Evolutionary conservation across 2,113 vertebrate genomes (phyloP).

Genomic region (Smithornis capensis): DNA sequence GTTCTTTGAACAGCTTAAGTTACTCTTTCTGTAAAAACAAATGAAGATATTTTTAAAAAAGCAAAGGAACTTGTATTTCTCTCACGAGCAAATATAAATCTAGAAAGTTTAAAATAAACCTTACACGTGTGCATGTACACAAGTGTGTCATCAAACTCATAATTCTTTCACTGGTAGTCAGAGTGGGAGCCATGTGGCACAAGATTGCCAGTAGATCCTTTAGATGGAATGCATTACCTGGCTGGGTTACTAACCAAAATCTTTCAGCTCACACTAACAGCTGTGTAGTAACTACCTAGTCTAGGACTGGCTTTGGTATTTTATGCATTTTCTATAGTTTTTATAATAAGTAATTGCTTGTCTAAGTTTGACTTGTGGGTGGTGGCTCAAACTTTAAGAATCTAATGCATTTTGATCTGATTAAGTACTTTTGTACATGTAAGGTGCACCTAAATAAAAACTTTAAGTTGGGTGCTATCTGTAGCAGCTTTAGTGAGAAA

Average conservation of each 20-base stretch:
- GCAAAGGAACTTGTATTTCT: not conserved
- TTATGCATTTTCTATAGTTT: not conserved
- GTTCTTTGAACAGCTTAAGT: not conserved
- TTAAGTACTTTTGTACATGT: not conserved
- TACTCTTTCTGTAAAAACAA: not conserved
- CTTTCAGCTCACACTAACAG: not conserved
- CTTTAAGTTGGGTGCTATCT: not conserved
- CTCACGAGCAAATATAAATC: not conserved
- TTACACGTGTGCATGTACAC: not conserved
- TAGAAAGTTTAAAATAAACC: not conserved
- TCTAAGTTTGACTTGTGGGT: not conserved
- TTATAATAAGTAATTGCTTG: not conserved
- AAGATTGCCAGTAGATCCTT: not conserved
- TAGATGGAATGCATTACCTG: not conserved
- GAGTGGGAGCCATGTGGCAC: not conserved
- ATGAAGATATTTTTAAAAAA: not conserved
- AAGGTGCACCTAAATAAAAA: not conserved
- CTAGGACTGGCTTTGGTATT: not conserved
- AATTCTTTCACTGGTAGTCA: not conserved
- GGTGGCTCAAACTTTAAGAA: not conserved
- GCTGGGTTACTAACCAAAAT: not conserved
- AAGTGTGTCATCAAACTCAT: not conserved
- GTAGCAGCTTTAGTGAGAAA: slow-evolving; percentile 36
- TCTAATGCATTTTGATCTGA: not conserved
- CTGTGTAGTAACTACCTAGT: not conserved